phyloP scores from a whole-genome alignment of 1,140 invertebrate genomes.

The Scaptomyza montana region DNA sequence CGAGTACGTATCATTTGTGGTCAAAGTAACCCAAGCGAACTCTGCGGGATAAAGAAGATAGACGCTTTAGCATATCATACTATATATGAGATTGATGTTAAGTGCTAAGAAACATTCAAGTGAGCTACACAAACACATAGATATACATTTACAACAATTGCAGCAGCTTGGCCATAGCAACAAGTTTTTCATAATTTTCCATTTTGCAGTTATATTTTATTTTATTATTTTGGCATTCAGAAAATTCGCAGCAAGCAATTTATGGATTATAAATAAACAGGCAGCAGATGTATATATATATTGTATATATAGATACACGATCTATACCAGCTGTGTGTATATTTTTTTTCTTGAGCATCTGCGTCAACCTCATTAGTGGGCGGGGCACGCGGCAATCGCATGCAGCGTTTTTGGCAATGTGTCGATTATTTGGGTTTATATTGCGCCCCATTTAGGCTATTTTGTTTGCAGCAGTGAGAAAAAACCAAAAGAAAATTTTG shows the following conservation, averaged over 20 bases:
- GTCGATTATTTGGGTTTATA: constrained; percentile 39
- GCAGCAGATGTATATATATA: constrained; percentile 29
- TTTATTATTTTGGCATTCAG: constrained; percentile 58
- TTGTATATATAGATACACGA: constrained; percentile 31
- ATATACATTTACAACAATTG: constrained; percentile 38
- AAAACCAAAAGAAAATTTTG: constrained; percentile 27
- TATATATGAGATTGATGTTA: neutral
- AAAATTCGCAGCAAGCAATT: constrained; percentile 27
- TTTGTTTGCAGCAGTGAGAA: constrained; percentile 44
- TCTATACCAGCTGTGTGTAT: neutral
- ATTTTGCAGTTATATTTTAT: constrained; percentile 16
- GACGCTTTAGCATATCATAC: neutral
- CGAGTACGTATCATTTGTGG: constrained; percentile 97
- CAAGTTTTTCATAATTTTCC: constrained; percentile 26
- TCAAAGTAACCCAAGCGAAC: constrained; percentile 96
- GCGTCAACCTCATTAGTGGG: constrained; percentile 59
- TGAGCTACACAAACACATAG: constrained; percentile 34
- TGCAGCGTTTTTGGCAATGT: constrained; percentile 59
- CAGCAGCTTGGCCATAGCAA: constrained; percentile 38
- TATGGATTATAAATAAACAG: constrained; percentile 71
- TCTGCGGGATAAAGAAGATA: constrained; percentile 83
- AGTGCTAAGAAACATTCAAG: constrained; percentile 1
- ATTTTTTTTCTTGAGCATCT: constrained; percentile 34
- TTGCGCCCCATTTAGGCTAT: constrained; percentile 51
- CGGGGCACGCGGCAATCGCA: constrained; percentile 64